Conservation (phyloP, 2,888 invertebrate genomes). For the Brachycybe producta region DNA sequence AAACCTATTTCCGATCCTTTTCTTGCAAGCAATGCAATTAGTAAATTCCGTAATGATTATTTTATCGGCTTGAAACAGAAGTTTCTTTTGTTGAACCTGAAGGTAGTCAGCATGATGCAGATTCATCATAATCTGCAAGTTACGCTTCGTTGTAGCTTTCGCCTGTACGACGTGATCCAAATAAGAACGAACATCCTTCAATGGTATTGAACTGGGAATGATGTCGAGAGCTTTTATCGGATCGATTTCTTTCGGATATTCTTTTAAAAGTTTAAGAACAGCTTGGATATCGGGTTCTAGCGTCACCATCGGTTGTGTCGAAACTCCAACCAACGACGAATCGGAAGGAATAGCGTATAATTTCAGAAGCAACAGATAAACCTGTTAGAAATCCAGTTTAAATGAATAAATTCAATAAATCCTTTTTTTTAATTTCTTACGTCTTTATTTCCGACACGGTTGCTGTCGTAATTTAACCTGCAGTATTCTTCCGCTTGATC, state of each 20-base stretch:
- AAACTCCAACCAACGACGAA: constrained; percentile 32
- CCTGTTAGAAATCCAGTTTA: constrained; percentile 31
- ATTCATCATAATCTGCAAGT: constrained; percentile 65
- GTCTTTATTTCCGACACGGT: constrained; percentile 30
- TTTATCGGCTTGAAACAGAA: constrained; percentile 66
- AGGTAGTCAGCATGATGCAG: constrained; percentile 71
- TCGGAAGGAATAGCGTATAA: constrained; percentile 44
- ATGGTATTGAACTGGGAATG: constrained; percentile 64
- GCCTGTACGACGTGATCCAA: constrained; percentile 60
- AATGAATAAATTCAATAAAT: neutral
- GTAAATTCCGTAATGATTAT: constrained; percentile 74
- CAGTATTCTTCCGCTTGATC: constrained; percentile 75
- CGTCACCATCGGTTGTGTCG: constrained; percentile 32
- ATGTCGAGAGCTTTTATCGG: constrained; percentile 64
- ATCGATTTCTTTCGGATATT: constrained; percentile 70
- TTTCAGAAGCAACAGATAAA: constrained; percentile 50
- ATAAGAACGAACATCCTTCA: constrained; percentile 48
- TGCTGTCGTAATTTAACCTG: constrained; percentile 46
- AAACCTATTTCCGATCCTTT: constrained; percentile 79
- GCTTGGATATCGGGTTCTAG: constrained; percentile 60
- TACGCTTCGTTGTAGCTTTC: constrained; percentile 60
- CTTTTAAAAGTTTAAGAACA: constrained; percentile 65
- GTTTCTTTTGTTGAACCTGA: constrained; percentile 63
- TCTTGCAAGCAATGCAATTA: constrained; percentile 82
- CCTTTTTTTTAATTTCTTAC: constrained; percentile 23